A percentile compares a stretch with the other conserved stretches of the same genome.
These are phyloP conservation scores for Oreohelix idahoensis DNA, from an alignment of 1,140 invertebrate species.

Conservation along the genomic window DNA sequence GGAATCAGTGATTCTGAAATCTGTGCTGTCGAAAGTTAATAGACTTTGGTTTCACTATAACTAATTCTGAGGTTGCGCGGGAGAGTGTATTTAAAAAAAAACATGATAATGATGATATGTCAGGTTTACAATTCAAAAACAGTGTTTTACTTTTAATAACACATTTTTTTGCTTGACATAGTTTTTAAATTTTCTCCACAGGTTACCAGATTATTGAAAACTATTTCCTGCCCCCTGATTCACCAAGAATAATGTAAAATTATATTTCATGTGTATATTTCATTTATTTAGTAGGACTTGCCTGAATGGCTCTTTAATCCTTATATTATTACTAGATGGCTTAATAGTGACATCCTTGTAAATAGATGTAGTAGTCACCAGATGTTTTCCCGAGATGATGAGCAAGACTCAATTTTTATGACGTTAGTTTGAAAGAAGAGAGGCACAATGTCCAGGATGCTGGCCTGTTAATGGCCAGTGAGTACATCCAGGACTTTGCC, in stretches of 20 bases:
- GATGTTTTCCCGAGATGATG: background rate
- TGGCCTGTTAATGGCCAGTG: conserved; percentile 45
- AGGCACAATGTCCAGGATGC: conserved; percentile 3
- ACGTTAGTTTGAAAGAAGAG: background rate
- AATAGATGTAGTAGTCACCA: background rate
- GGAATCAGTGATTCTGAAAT: no score
- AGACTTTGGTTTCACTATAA: no score
- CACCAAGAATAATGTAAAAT: background rate
- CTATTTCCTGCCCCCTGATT: background rate
- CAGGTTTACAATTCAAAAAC: no score
- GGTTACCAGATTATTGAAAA: no score
- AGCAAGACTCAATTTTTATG: background rate
- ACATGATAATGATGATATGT: no score
- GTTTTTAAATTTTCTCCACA: no score
- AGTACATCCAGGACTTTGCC: conserved; percentile 45
- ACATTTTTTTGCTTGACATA: no score
- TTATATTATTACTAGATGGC: background rate
- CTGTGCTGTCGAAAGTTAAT: no score
- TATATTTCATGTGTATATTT: background rate
- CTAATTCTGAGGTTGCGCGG: no score
- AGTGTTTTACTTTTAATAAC: no score
- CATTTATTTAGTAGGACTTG: background rate
- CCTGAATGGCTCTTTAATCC: background rate
- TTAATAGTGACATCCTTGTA: background rate
- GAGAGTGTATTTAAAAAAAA: no score